phyloP scores from a whole-genome alignment of 2,888 invertebrate genomes.

The Agrochola macilenta region DNA sequence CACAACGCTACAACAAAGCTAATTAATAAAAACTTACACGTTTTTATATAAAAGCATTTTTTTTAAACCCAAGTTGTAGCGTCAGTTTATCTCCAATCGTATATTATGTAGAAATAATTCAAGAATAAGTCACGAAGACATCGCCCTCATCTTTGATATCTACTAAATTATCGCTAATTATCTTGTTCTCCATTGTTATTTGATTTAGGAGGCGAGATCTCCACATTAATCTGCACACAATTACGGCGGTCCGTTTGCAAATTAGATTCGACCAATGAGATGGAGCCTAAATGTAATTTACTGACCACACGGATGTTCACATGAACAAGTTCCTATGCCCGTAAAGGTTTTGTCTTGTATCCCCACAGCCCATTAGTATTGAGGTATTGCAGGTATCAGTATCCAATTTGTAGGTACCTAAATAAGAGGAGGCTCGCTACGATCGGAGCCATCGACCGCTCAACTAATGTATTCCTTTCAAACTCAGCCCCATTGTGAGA shows the following conservation, averaged over 20 bases:
- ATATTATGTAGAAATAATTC: constrained; percentile 46
- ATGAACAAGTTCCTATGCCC: constrained; percentile 31
- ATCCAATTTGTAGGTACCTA: constrained; percentile 71
- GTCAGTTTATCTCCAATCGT: constrained; percentile 3
- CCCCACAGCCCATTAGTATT: constrained; percentile 40
- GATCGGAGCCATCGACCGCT: constrained; percentile 78
- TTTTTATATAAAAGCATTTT: not conserved
- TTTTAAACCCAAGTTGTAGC: not conserved
- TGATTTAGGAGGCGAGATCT: constrained; percentile 61
- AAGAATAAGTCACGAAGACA: constrained; percentile 32
- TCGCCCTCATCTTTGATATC: constrained; percentile 39
- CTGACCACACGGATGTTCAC: constrained; percentile 38
- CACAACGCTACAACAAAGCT: no score
- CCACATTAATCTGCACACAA: constrained; percentile 56
- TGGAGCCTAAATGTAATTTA: constrained; percentile 54
- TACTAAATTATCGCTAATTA: constrained; percentile 61
- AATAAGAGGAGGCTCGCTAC: constrained; percentile 56
- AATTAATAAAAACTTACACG: not conserved
- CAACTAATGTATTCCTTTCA: constrained; percentile 86
- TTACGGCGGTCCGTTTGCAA: constrained; percentile 56
- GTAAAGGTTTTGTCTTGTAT: constrained; percentile 49
- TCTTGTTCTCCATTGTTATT: constrained; percentile 55
- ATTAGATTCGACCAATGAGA: constrained; percentile 62
- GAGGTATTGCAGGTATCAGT: constrained; percentile 39
- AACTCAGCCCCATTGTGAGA: constrained; percentile 82